These are phyloP conservation scores for Tonatia bakeri DNA, from an alignment of 2,113 vertebrate genomes.

Conservation along the genomic window DNA sequence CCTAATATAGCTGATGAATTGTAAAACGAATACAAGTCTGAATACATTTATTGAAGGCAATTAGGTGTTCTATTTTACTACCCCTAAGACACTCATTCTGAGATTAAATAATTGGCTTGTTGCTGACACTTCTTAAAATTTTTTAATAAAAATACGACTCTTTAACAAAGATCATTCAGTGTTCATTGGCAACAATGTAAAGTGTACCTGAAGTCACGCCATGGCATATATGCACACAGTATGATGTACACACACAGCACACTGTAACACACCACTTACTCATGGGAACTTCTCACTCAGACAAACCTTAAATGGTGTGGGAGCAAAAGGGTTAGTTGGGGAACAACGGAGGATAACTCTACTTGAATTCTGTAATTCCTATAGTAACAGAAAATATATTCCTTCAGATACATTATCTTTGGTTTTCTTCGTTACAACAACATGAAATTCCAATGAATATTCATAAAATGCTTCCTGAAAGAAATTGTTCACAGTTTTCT, in stretches of 20 bases:
- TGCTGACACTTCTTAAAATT: not conserved
- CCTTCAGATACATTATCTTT: slow-evolving; percentile 60
- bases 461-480: slow-evolving; percentile 56
- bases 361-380: slow-evolving; percentile 92
- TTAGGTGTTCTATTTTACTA: not conserved
- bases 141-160: not conserved
- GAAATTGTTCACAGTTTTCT: slow-evolving; percentile 9
- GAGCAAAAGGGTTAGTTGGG: slow-evolving; percentile 98
- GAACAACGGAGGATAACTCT: slow-evolving; percentile 91
- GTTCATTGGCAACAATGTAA: slow-evolving; percentile 5
- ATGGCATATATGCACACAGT: slow-evolving; percentile 43
- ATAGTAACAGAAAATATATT: slow-evolving; percentile 89
- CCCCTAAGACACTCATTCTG: not conserved
- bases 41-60: not conserved
- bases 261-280: slow-evolving; percentile 38
- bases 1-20: not conserved
- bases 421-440: slow-evolving; percentile 24
- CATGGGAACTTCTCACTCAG: slow-evolving; percentile 63
- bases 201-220: slow-evolving; percentile 41
- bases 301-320: slow-evolving; percentile 99
- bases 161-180: not conserved
- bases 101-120: not conserved
- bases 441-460: slow-evolving; percentile 44
- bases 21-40: not conserved
- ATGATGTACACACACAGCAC: slow-evolving; percentile 52